Percentiles rank a stretch among this genome's conserved stretches.
phyloP scores from a whole-genome alignment of 23 tunicate species.

The Ciona savignyi region DNA sequence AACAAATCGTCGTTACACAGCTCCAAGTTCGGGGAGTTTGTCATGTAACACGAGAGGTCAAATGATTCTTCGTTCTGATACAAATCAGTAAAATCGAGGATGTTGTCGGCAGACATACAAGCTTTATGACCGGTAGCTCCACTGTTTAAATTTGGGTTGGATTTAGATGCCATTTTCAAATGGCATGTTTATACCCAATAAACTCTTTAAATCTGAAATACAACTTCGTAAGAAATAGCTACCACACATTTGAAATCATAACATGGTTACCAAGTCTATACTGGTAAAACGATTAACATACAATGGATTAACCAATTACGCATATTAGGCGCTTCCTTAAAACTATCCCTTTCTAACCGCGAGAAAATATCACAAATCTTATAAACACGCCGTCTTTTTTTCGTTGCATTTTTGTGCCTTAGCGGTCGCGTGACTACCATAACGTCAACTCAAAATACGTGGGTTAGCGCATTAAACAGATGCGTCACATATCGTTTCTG shows the following conservation, averaged over 20 bases:
- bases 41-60: constrained; percentile 69
- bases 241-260: no score
- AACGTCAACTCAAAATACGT: background rate
- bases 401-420: no score
- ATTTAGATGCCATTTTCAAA: constrained; percentile 51
- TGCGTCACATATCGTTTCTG: background rate
- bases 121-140: constrained; percentile 8
- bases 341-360: no score
- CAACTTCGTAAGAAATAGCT: no score
- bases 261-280: no score
- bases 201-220: background rate
- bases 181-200: constrained; percentile 1
- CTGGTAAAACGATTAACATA: no score
- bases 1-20: constrained; percentile 84
- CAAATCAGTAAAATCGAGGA: constrained; percentile 41
- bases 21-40: constrained; percentile 44
- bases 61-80: constrained; percentile 93
- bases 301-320: no score
- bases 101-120: constrained; percentile 30
- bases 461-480: background rate
- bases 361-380: no score
- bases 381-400: background rate
- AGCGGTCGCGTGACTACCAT: background rate
- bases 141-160: constrained; percentile 58
- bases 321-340: no score